Percentiles rank a stretch among this genome's conserved stretches.
phyloP scores from a whole-genome alignment of 2,888 invertebrate species.

The Exocentrus adspersus region DNA sequence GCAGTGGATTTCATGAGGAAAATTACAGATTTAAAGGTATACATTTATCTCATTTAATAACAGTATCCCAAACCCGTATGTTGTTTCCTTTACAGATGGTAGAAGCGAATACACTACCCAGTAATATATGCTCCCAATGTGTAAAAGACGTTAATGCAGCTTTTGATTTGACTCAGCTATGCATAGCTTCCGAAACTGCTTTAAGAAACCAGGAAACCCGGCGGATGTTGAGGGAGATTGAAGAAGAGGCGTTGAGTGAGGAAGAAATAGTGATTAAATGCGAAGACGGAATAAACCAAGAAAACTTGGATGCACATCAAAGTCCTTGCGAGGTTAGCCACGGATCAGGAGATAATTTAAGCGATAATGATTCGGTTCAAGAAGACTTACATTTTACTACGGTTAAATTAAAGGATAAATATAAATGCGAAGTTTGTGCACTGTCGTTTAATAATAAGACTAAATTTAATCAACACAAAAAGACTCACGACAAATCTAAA shows the following conservation, averaged over 20 bases:
- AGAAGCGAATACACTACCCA: conserved; percentile 42
- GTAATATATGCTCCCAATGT: conserved; percentile 43
- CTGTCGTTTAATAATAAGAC: conserved; percentile 48
- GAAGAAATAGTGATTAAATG: conserved; percentile 37
- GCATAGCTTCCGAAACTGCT: conserved; percentile 43
- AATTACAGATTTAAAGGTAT: conserved; percentile 45
- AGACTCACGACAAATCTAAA: conserved; percentile 45
- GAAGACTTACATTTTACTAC: conserved; percentile 22
- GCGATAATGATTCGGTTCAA: conserved; percentile 21
- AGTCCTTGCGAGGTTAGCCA: conserved; percentile 17
- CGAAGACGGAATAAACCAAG: conserved; percentile 21
- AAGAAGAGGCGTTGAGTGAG: conserved; percentile 45
- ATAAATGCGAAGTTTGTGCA: conserved; percentile 45
- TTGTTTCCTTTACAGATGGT: conserved; percentile 36
- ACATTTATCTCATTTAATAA: background rate
- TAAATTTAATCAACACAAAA: conserved; percentile 46
- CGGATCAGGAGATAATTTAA: conserved; percentile 21
- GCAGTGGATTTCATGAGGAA: conserved; percentile 41
- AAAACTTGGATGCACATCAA: conserved; percentile 11
- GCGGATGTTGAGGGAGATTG: conserved; percentile 46
- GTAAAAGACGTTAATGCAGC: conserved; percentile 30
- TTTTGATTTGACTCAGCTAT: conserved; percentile 42
- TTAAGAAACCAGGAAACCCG: conserved; percentile 46
- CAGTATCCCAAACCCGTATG: background rate
- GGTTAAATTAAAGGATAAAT: conserved; percentile 40